Percentiles rank a stretch among this genome's conserved stretches.
Evolutionary conservation across 2,113 vertebrate genomes (phyloP).

Genomic region (Hydrochoerus hydrochaeris): DNA sequence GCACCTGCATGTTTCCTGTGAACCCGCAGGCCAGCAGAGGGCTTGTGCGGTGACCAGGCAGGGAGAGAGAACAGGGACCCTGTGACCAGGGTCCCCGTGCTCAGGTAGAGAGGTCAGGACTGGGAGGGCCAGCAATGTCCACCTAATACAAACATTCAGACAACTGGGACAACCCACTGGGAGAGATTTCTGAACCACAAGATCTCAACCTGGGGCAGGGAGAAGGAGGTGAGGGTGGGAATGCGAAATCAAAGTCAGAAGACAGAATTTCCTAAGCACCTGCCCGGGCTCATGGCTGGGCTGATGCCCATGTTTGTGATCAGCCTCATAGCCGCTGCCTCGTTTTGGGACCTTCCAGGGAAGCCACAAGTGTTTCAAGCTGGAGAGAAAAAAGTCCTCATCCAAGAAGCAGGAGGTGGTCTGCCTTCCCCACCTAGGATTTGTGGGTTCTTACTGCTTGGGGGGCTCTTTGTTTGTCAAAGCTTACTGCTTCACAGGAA

Average conservation of each 20-base stretch:
- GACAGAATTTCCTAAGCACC: accelerated
- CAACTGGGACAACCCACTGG: background rate
- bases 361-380: too few relatives aligned
- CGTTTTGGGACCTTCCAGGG: too few relatives aligned
- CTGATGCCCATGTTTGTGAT: background rate
- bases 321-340: background rate
- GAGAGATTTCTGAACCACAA: background rate
- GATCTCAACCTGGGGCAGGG: background rate
- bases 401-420: background rate
- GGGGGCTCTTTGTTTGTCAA: background rate
- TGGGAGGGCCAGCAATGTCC: background rate
- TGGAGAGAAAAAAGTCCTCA: background rate
- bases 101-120: background rate
- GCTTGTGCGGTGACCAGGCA: too few relatives aligned
- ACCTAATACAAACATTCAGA: background rate
- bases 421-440: background rate
- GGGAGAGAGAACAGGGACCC: too few relatives aligned
- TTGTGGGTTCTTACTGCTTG: background rate
- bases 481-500: background rate
- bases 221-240: accelerated
- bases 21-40: too few relatives aligned
- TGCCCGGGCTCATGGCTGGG: too few relatives aligned
- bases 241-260: accelerated
- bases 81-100: background rate
- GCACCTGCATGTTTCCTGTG: too few relatives aligned